Evolutionary conservation across 2,888 invertebrate genomes (phyloP), one percentile per base, ranked within the genome.

Genomic region (Phymatocera aterrima): DNA sequence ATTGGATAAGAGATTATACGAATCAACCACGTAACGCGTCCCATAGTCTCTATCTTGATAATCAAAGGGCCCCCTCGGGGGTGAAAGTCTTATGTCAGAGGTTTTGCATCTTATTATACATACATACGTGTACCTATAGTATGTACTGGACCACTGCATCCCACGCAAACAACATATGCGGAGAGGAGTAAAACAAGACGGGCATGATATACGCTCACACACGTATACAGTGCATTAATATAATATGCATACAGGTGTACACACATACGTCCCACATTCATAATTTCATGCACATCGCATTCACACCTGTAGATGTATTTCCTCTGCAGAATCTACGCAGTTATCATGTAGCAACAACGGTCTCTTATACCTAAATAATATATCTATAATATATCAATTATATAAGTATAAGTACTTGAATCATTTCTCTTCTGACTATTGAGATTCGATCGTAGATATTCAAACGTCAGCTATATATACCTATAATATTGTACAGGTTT

Each of bases 71-170:
- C 83, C n/a, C 40, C 84, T 82, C 84, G 81, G 88, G 88, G 89
- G 88, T 88, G 88, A 89, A 89, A 89, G 88, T 89, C 86, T 88
- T 88, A 86, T 84, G 87, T 88, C 87, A 88, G 79, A 85, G 79
- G 82, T 84, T n/a, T 84, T 85, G 86, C 88, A 87, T 88, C 88
- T 87, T 85, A 86, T 87, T 87, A 85, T 82, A 82, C 37, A 51
- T 51, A 18, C 15, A 51, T 15, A 51, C 8, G 15, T 15, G 12
- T 68, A 64, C n/a, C n/a, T n/a, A n/a, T n/a, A n/a, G n/a, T n/a
- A n/a, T n/a, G n/a, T 68, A 54, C 84, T 77, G 86, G 85, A 85
- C 84, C 84, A 83, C 80, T 81, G 80, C 82, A 78, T 80, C 84
- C 84, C 86, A 83, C 82, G 84, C 87, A 85, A 60, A 75, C 57